Conservation (phyloP, 2,888 invertebrate species). For the Odontomyia ornata region DNA sequence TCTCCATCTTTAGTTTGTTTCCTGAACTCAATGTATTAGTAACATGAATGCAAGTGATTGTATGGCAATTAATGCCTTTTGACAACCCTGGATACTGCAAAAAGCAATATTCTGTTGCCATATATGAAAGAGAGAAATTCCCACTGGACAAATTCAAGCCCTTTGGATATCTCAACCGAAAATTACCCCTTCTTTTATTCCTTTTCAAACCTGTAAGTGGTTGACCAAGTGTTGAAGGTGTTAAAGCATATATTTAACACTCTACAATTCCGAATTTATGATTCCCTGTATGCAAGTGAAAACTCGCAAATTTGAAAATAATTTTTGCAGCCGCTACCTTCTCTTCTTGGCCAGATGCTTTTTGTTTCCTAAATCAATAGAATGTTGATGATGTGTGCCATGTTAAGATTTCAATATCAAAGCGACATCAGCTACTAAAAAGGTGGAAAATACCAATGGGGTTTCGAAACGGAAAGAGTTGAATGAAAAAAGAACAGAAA, state of each 20-base stretch:
- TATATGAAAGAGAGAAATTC: background rate
- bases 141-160: background rate
- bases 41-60: too few relatives aligned
- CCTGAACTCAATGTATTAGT: too few relatives aligned
- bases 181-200: background rate
- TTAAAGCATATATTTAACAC: background rate
- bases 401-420: conserved; percentile 50
- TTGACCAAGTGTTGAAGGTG: conserved; percentile 1
- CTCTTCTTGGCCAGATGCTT: background rate
- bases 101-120: background rate
- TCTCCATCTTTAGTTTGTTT: too few relatives aligned
- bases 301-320: background rate
- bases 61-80: background rate
- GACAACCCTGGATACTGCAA: background rate
- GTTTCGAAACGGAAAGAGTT: too few relatives aligned
- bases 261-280: background rate
- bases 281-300: background rate
- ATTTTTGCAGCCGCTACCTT: background rate
- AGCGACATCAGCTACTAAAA: conserved; percentile 31
- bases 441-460: background rate
- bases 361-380: conserved; percentile 46
- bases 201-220: background rate
- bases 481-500: conserved; percentile 22
- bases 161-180: conserved; percentile 11
- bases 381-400: conserved; percentile 45